Base-by-base conservation (phyloP, 2,888 invertebrate species). In the Gnatocerus cornutus region DNA sequence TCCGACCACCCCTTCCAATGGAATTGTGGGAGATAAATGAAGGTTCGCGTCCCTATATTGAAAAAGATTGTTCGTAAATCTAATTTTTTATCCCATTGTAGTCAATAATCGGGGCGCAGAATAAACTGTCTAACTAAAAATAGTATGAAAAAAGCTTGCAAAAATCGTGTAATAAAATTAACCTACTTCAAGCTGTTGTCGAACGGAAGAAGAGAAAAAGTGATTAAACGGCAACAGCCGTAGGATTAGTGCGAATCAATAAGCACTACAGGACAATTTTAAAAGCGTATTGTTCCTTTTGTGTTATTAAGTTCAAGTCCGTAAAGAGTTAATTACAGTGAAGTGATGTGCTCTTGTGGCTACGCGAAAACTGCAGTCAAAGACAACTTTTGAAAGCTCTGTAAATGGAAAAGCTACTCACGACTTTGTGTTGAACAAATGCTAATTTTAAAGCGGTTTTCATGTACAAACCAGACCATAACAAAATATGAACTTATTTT, bases 311-410 rank as follows among this genome's bases (percentile, higher is more conserved):
- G 71, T 73, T 72, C 58, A 65, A 69, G 65, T 64, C 69, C 55
- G 66, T 69, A 73, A 73, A 75, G 73, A 74, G 75, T 71, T 74
- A 77, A 77, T 77, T 77, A 74, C 72, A 61, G 39, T 63, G 71
- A 71, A 76, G 77, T 73, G 75, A 69, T 74, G 70, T 73, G 69
- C 68, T 69, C 72, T 72, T 72, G 58, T 67, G 71, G 67, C 69
- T 48, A 61, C 62, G 30, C 52, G 53, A 69, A 69, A 71, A 69
- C 64, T 71, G 63, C 69, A 71, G 69, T 69, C 71, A 73, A 71
- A 73, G 73, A 71, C 63, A 56, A 63, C 41, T 56, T 46, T 48
- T 48, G 39, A 46, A 62, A 61, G 63, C 63, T 53, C 29, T 52
- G 43, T 29, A 63, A 63, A 63, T 53, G 63, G 29, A 39, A 50